These are phyloP conservation scores for Folsomia manolachei DNA, from an alignment of 2,888 invertebrate genomes.

Conservation along the genomic window DNA sequence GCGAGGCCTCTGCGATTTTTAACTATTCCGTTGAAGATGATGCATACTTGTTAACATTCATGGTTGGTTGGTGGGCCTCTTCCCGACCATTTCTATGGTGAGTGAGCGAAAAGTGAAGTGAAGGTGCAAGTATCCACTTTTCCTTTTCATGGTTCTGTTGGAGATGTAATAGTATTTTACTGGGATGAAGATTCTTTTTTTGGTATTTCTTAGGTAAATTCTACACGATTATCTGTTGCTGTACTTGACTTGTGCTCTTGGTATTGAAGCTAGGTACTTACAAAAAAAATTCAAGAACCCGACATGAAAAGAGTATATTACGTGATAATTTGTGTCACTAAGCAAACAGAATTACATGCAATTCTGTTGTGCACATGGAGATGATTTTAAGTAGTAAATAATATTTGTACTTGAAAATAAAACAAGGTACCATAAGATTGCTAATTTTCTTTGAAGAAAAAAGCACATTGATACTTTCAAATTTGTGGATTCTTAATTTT, in stretches of 20 bases:
- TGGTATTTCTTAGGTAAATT: too few relatives aligned
- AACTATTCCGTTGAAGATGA: background rate
- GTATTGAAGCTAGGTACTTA: too few relatives aligned
- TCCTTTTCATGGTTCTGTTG: background rate
- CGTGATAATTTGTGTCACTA: background rate
- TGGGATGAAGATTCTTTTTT: too few relatives aligned
- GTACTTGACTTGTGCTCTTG: too few relatives aligned
- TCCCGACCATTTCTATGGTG: background rate
- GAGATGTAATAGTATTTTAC: background rate
- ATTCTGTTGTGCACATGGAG: background rate
- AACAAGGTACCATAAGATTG: too few relatives aligned
- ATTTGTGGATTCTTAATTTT: background rate
- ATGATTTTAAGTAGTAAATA: background rate
- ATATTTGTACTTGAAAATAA: background rate
- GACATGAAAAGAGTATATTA: too few relatives aligned
- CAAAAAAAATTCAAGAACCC: too few relatives aligned
- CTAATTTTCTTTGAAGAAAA: too few relatives aligned
- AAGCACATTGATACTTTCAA: too few relatives aligned
- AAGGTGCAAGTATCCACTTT: background rate
- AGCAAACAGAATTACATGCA: background rate
- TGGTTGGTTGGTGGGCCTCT: background rate
- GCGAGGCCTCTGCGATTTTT: background rate
- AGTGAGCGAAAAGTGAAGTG: too few relatives aligned
- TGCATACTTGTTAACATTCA: too few relatives aligned
- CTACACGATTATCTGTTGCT: too few relatives aligned